Base-by-base conservation (phyloP, 2,113 vertebrate species). In the Bos indicus region DNA sequence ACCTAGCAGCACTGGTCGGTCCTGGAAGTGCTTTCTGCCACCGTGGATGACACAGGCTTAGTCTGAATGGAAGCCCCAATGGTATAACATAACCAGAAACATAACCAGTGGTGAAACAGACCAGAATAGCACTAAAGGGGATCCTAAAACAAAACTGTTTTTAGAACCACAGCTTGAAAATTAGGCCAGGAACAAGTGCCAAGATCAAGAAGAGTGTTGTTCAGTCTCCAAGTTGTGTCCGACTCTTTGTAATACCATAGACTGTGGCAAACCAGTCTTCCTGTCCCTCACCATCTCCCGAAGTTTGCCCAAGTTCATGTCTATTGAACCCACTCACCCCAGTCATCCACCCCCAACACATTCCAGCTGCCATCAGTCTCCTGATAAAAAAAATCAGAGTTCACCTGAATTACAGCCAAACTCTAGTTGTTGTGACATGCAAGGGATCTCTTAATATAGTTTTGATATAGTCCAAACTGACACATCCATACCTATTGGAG, bases 321-420 rank as follows among this genome's bases (percentile, higher is more conserved):
- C 28, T 62, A 3, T 15, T 62, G 60, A 64, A 64, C 30, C 30
- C 62, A 64, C 15, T 64, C 30, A 64, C 30, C 15, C 30, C 30
- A 64, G 7, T n/a, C 30, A 64, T 64, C 15, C 33, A 64, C 62
- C 3, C 62, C 7, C 0, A 64, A n/a, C 0, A 0, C 62, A n/a
- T 0, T 64, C 7, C 33, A n/a, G 7, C 30, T 64, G 7, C 62
- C 62, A 64, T 64, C 62, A 64, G 62, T 64, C 15, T 64, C 62
- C 62, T 64, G 62, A 64, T 17, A 16, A 33, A n/a, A 33, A 64
- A 17, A 17, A 67, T 67, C 62, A 67, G 62, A 67, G 33, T 33
- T n/a, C 62, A n/a, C 7, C 33, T 67, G 62, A 64, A 64, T 17
- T n/a, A 0, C 7, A 67, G 33, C 16, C 62, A 64, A 4, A 67